Conservation (phyloP, 2,888 invertebrate species). For the Caenorhabditis afra region DNA sequence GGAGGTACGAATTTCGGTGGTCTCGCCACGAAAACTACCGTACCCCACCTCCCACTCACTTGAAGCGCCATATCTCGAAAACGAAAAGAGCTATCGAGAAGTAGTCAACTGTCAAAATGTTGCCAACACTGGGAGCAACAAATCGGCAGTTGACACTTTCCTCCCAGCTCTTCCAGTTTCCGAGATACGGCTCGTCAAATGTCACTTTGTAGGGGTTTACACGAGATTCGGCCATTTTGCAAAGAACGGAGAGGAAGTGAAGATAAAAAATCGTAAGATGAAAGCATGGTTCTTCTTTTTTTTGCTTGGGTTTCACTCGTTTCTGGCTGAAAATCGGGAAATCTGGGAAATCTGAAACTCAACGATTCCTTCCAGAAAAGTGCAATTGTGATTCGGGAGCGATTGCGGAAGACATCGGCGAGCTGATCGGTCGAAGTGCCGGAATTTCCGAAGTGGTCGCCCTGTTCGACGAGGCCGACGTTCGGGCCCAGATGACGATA, state of each 20-base stretch:
- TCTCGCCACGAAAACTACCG: not conserved
- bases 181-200: too few species aligned
- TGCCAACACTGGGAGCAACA: too few species aligned
- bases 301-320: too few species aligned
- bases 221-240: slow-evolving; percentile 53
- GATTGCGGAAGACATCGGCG: slow-evolving; percentile 65
- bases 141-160: too few species aligned
- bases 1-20: slow-evolving; percentile 49
- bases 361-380: slow-evolving; percentile 40
- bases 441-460: slow-evolving; percentile 68
- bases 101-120: too few species aligned
- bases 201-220: slow-evolving; percentile 27
- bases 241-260: slow-evolving; percentile 32
- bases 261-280: slow-evolving; percentile 25
- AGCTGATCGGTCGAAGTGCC: slow-evolving; percentile 61
- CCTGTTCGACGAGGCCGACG: slow-evolving; percentile 61
- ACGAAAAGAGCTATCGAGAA: too few species aligned
- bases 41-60: too few species aligned
- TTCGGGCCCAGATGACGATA: slow-evolving; percentile 66
- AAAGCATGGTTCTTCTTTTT: too few species aligned
- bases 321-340: too few species aligned
- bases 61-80: not conserved
- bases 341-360: too few species aligned
- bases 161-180: too few species aligned
- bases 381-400: slow-evolving; percentile 72